Evolutionary conservation across 30 jellyfish, hydroid and myxozoan genomes (phyloP), one percentile per base, ranked within the genome.

Genomic region (Catostylus mosaicus): DNA sequence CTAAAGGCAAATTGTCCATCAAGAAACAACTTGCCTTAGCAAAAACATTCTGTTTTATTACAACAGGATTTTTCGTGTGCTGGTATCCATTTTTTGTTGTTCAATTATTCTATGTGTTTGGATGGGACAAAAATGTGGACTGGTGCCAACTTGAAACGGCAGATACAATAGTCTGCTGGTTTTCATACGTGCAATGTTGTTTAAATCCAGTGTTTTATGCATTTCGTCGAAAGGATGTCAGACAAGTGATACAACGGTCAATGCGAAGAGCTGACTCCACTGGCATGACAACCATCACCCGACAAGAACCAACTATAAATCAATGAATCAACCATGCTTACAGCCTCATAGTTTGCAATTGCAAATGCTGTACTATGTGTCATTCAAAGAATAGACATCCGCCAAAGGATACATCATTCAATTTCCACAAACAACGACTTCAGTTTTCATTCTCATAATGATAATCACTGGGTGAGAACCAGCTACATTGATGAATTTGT

Each of bases 131-230:
- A 27, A 51, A 35, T 3, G 80, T 86, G 50, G 73, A 84, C 71
- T 73, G 88, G 88, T 84, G 95, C 40, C 40, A 57, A 18, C 86
- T 86, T 1, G 96, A 86, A 57, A 67, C 83, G 24, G 86, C 89
- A n/a, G 96, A 86, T 69, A 86, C 96, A 19, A 30, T 86, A 24
- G 86, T 86, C 3, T 86, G 96, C 73, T 86, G 96, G 96, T 51
- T 76, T 10, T 64, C 96, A 1, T 86, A 86, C 54, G 45, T 86
- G 9, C 96, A 86, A 75, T 86, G 96, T 75, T 75, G 89, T 48
- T n/a, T 76, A 38, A 86, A 86, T 67, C 96, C 96, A 1, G 36
- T 66, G 31, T 54, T 75, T 54, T 86, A 86, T 52, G 85, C 88
- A 37, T 51, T 86, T 14, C 71, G 89, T 24, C 48, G 73, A n/a